Percentiles rank a stretch among this genome's conserved stretches.
These are phyloP conservation scores for Ictalurus furcatus DNA, from an alignment of 2,113 vertebrate species.

Conservation along the genomic window DNA sequence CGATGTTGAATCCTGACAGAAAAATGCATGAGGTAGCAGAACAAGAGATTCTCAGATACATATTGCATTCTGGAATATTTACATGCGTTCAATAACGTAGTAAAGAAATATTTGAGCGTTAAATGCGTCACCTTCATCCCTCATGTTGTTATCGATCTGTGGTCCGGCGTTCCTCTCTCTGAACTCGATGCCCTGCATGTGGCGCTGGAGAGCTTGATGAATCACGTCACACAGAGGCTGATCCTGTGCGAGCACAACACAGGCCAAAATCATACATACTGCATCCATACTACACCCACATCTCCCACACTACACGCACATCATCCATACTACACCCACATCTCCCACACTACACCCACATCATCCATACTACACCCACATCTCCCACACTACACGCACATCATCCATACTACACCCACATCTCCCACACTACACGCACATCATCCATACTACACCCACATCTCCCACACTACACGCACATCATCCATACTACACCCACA, in stretches of 20 bases:
- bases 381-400: background rate
- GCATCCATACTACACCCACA: background rate
- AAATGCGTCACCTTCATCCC: conserved; percentile 82
- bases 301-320: background rate
- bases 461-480: background rate
- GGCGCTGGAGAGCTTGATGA: conserved; percentile 89
- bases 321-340: background rate
- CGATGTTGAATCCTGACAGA: conserved; percentile 83
- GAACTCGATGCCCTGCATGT: conserved; percentile 86
- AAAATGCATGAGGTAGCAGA: background rate
- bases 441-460: background rate
- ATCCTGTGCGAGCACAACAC: conserved; percentile 72
- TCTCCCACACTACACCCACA: background rate
- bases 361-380: background rate
- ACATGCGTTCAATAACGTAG: background rate
- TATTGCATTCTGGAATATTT: background rate
- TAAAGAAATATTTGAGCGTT: background rate
- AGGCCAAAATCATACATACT: background rate
- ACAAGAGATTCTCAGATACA: background rate
- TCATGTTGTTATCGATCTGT: conserved; percentile 92
- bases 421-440: background rate
- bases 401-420: background rate
- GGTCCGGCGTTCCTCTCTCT: conserved; percentile 90
- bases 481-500: background rate
- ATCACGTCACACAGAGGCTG: conserved; percentile 91